Evolutionary conservation across 2,797 vertebrate genomes (phyloP), one percentile per base, ranked within the genome.

Genomic region (Cercopithecus diana): DNA sequence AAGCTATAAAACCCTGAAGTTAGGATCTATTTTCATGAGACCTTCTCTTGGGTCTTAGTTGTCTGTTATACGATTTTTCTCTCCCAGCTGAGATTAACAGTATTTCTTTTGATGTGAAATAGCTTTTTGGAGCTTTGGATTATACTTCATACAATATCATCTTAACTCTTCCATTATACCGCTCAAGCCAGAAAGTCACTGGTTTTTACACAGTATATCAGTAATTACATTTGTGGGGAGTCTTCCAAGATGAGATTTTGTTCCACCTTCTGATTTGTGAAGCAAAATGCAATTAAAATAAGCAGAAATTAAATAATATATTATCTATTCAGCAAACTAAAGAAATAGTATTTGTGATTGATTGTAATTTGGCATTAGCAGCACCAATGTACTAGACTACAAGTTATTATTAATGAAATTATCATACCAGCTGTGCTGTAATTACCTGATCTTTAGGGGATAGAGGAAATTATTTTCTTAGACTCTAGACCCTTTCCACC

Each of bases 371-470:
- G 87, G 52, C 87, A 97, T 96, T 94, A 95, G 88, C 92, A 86
- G 48, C 61, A 52, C 76, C 88, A 94, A 4, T 94, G 33, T 88
- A 88, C 52, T 92, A 80, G 90, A 84, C 94, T 94, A 64, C 73
- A 92, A 48, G 50, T 94, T 96, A 96, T 97, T 97, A 98, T 97
- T 97, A 98, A 98, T 97, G 95, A 97, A 97, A 98, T 98, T 94
- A 97, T 92, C 91, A 93, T 97, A 92, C 94, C 93, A 97, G 95
- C 97, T 97, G 96, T 89, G 94, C 77, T 72, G 4, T 97, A 97
- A 98, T 97, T 97, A 70, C 86, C 83, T 85, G 72, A 70, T 96
- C 97, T 96, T 97, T 97, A 88, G 77, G 58, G 84, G 94, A 96
- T 88, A 85, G 45, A 96, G 43, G 52, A 94, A 85, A 94, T 97